A percentile compares a stretch with the other conserved stretches of the same genome.
Conservation (phyloP, 1,140 invertebrate genomes). For the Drosophila santomea region DNA sequence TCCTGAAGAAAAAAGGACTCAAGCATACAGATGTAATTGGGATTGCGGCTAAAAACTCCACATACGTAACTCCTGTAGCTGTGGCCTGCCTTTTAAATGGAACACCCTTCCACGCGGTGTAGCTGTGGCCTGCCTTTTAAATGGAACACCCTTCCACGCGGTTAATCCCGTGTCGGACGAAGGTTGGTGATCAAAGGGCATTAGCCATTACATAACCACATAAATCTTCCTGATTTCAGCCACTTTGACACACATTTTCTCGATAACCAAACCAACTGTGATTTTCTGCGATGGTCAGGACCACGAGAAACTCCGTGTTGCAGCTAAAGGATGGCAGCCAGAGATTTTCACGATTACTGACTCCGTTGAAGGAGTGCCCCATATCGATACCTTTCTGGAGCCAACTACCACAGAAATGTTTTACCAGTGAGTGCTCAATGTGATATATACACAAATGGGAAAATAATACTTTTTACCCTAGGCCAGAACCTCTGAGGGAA, state of each 20-base stretch:
- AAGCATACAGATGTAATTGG: conserved; percentile 67
- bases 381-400: conserved; percentile 58
- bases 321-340: conserved; percentile 51
- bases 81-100: conserved; percentile 68
- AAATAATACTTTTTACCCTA: not conserved
- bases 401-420: conserved; percentile 57
- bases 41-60: conserved; percentile 61
- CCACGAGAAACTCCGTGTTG: conserved; percentile 58
- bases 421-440: conserved; percentile 55
- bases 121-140: conserved; percentile 71
- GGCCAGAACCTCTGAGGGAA: conserved; percentile 49
- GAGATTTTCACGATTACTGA: conserved; percentile 60
- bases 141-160: conserved; percentile 67
- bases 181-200: conserved; percentile 33
- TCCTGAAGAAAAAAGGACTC: conserved; percentile 53
- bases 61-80: conserved; percentile 64
- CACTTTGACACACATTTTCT: conserved; percentile 56
- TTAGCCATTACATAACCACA: not conserved
- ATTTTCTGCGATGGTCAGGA: conserved; percentile 73
- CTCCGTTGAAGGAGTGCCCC: conserved; percentile 54
- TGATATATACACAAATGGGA: not conserved
- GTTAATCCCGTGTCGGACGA: conserved; percentile 61
- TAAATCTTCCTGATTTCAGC: conserved; percentile 13
- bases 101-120: conserved; percentile 68
- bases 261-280: conserved; percentile 61